Percentiles rank a stretch among this genome's conserved stretches.
Evolutionary conservation across 2,113 vertebrate genomes (phyloP).

Genomic region (Egretta garzetta): DNA sequence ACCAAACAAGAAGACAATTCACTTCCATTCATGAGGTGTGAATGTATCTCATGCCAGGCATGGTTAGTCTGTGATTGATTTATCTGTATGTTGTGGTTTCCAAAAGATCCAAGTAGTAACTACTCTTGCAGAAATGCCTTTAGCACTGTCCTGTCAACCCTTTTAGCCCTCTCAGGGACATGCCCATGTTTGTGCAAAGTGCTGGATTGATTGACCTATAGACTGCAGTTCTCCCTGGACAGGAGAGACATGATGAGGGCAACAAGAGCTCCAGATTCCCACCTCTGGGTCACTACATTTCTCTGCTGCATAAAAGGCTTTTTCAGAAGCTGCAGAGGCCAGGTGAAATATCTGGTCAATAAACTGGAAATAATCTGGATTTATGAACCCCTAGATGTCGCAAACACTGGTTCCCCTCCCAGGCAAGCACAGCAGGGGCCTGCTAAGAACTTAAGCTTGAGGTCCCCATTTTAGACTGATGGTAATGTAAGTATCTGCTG

Average conservation of each 20-base stretch:
- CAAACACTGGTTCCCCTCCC: not conserved
- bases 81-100: not conserved
- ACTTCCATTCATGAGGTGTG: conserved; percentile 6
- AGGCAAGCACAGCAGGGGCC: fast-evolving
- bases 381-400: not conserved
- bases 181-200: not conserved
- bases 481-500: not conserved
- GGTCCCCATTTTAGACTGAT: not conserved
- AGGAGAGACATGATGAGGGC: not conserved
- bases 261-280: not conserved
- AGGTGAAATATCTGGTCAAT: not conserved
- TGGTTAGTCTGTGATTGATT: conserved; percentile 41
- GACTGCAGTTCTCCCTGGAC: not conserved
- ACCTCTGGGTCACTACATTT: not conserved
- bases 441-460: not conserved
- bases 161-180: not conserved
- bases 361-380: not conserved
- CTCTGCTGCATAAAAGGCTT: fast-evolving
- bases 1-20: conserved; percentile 50
- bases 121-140: conserved; percentile 21
- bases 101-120: conserved; percentile 29
- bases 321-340: not conserved
- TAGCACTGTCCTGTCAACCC: not conserved
- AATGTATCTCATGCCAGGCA: not conserved
- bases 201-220: not conserved